Percentiles rank a stretch among this genome's conserved stretches.
These are phyloP conservation scores for Corythornis leucogaster DNA, from an alignment of 2,797 vertebrate genomes.

Conservation along the genomic window DNA sequence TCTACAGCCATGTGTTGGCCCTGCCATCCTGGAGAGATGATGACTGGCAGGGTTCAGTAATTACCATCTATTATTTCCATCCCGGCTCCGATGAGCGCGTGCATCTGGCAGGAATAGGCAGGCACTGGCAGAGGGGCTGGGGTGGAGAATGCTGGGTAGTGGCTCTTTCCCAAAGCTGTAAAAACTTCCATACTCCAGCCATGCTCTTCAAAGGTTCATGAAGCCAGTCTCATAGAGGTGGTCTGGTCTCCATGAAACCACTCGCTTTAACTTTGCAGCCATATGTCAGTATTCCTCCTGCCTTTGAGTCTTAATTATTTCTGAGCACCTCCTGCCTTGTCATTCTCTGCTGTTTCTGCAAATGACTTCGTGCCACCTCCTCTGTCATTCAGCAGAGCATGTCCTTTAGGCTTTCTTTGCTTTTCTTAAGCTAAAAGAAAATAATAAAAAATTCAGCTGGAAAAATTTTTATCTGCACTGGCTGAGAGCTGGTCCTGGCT, in stretches of 20 bases:
- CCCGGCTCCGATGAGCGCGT: neutral
- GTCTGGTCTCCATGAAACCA: neutral
- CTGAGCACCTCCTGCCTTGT: neutral
- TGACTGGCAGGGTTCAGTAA: neutral
- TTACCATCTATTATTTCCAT: neutral
- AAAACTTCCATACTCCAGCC: neutral
- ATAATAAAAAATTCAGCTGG: neutral
- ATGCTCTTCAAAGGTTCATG: neutral
- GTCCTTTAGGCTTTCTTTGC: neutral
- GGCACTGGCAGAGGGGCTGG: neutral
- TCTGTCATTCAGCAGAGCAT: neutral
- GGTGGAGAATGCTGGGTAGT: neutral
- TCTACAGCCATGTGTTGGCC: neutral
- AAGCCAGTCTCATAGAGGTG: neutral
- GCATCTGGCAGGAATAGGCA: neutral
- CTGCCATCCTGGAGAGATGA: neutral
- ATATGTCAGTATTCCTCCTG: neutral
- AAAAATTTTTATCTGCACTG: conserved; percentile 30
- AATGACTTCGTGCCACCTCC: neutral
- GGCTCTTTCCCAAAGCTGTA: neutral
- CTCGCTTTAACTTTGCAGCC: neutral
- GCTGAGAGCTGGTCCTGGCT: conserved; percentile 22
- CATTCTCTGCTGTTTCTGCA: neutral
- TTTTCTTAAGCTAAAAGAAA: neutral
- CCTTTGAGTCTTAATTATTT: neutral